Conservation (phyloP, 2,888 invertebrate species). For the Mimumesa dahlbomi region DNA sequence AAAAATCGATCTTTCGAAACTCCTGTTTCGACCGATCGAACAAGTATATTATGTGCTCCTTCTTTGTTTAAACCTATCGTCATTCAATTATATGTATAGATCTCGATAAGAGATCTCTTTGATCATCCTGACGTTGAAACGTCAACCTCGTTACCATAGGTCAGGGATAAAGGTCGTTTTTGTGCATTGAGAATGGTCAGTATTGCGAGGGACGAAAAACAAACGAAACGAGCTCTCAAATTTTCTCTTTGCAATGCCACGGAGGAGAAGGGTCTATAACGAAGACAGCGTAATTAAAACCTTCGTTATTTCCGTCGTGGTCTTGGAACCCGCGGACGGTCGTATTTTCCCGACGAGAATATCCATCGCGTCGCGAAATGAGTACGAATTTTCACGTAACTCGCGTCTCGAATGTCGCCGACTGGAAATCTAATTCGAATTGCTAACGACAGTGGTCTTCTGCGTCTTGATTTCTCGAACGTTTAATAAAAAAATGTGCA, state of each 20-base stretch:
- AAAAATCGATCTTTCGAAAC: too few species aligned
- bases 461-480: not conserved
- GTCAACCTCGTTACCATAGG: too few species aligned
- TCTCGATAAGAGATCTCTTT: not conserved
- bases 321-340: not conserved
- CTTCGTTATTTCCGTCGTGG: slow-evolving; percentile 1
- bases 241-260: not conserved
- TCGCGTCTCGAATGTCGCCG: not conserved
- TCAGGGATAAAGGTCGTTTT: slow-evolving; percentile 4
- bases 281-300: slow-evolving; percentile 43
- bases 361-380: not conserved
- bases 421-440: not conserved
- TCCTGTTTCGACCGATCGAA: too few species aligned
- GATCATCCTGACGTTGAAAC: not conserved
- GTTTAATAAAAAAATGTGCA: not conserved
- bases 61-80: too few species aligned
- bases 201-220: not conserved
- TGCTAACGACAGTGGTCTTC: too few species aligned
- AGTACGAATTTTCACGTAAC: not conserved
- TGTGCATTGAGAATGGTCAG: slow-evolving; percentile 7
- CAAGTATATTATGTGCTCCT: too few species aligned
- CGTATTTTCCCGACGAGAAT: not conserved
- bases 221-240: slow-evolving; percentile 21
- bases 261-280: slow-evolving; percentile 24
- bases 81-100: too few species aligned